phyloP scores from a whole-genome alignment of 2,797 vertebrate species.

The Malacoctenus gilli region DNA sequence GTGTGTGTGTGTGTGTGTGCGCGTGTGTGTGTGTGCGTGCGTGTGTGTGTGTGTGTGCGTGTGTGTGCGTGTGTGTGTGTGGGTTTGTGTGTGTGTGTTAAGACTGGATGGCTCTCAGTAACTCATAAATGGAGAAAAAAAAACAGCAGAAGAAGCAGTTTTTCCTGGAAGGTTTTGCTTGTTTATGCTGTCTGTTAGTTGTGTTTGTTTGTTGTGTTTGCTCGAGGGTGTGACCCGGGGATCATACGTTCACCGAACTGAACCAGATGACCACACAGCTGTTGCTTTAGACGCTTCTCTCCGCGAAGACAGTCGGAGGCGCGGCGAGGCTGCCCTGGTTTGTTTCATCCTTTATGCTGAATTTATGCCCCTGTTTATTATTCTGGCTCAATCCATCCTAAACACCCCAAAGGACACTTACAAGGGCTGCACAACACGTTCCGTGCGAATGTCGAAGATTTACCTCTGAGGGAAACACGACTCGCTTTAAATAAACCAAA shows the following conservation, averaged over 20 bases:
- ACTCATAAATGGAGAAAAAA: no score
- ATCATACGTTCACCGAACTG: neutral
- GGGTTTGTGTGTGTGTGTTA: neutral
- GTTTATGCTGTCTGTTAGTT: no score
- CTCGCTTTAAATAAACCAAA: constrained; percentile 33
- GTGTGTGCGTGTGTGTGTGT: no score
- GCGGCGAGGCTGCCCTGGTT: constrained; percentile 26
- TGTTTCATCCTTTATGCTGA: constrained; percentile 31
- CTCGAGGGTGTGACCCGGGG: neutral
- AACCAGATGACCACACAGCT: no score
- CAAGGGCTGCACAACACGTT: constrained; percentile 18
- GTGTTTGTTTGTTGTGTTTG: no score
- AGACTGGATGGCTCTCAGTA: neutral
- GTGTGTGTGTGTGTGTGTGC: no score
- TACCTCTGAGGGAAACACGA: neutral
- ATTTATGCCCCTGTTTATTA: constrained; percentile 43
- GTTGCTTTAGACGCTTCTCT: constrained; percentile 11
- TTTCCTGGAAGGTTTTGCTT: neutral
- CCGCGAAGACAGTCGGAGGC: constrained; percentile 11
- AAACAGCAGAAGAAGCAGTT: neutral
- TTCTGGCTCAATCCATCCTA: constrained; percentile 24
- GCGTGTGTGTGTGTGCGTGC: no score
- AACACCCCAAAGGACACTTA: constrained; percentile 22
- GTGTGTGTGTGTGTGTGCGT: no score
- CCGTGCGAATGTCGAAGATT: constrained; percentile 25